phyloP scores from a whole-genome alignment of 1,140 invertebrate species.

The Aphidius ervi region DNA sequence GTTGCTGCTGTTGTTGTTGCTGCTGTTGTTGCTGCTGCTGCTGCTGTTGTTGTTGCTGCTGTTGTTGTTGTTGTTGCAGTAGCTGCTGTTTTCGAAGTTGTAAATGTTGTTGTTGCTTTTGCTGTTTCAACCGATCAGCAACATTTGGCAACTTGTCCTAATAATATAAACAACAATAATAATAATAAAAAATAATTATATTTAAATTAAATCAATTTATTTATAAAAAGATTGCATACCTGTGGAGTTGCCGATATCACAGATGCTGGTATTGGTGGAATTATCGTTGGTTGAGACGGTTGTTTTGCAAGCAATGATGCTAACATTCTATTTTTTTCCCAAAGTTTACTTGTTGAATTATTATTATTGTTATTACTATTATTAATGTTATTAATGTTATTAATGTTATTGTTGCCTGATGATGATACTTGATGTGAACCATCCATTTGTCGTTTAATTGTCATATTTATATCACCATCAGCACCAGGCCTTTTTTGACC shows the following conservation, averaged over 20 bases:
- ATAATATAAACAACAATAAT: slow-evolving; percentile 17
- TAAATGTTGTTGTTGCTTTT: slow-evolving; percentile 47
- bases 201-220: background rate
- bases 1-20: slow-evolving; percentile 49
- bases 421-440: slow-evolving; percentile 54
- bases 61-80: slow-evolving; percentile 45
- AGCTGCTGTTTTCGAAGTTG: slow-evolving; percentile 27
- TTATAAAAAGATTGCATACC: slow-evolving; percentile 25
- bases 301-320: slow-evolving; percentile 77
- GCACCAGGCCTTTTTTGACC: slow-evolving; percentile 67
- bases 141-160: slow-evolving; percentile 58
- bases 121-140: slow-evolving; percentile 39
- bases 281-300: slow-evolving; percentile 66
- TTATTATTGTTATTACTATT: slow-evolving; percentile 38
- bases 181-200: slow-evolving; percentile 7
- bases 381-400: slow-evolving; percentile 32
- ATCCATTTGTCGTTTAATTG: slow-evolving; percentile 55
- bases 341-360: slow-evolving; percentile 63
- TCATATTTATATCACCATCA: slow-evolving; percentile 60
- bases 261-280: slow-evolving; percentile 63
- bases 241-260: slow-evolving; percentile 64
- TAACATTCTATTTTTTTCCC: slow-evolving; percentile 82
- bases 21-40: slow-evolving; percentile 47
- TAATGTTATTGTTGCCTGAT: slow-evolving; percentile 36
- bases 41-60: slow-evolving; percentile 42